phyloP scores from a whole-genome alignment of 2,797 vertebrate genomes.

The Thunnus albacares region DNA sequence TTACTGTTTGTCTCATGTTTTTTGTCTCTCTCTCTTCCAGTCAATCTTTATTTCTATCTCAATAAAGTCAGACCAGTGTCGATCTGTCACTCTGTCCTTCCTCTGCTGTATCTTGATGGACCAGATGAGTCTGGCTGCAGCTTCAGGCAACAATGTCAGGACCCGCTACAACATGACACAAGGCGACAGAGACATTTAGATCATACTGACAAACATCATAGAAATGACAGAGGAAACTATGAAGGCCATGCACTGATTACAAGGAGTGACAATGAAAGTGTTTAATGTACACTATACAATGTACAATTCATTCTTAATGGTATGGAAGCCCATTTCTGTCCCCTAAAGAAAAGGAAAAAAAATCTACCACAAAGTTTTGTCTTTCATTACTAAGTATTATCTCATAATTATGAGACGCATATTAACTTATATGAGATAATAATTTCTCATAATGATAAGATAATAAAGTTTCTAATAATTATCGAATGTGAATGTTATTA shows the following conservation, averaged over 20 bases:
- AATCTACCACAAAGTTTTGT: neutral
- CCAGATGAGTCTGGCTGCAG: slow-evolving; percentile 62
- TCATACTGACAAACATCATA: neutral
- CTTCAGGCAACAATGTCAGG: slow-evolving; percentile 25
- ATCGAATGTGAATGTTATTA: too few species aligned
- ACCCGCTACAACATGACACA: slow-evolving; percentile 1
- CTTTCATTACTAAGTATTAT: neutral
- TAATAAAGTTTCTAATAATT: neutral
- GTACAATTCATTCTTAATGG: too few species aligned
- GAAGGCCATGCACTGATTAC: neutral
- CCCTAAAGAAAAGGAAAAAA: neutral
- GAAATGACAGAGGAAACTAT: neutral
- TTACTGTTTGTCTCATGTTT: neutral
- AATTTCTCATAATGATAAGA: too few species aligned
- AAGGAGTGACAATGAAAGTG: neutral
- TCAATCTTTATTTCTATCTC: slow-evolving; percentile 13
- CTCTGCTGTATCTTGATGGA: slow-evolving; percentile 28
- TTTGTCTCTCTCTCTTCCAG: neutral
- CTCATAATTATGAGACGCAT: neutral
- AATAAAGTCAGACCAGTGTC: slow-evolving; percentile 42
- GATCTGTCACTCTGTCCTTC: slow-evolving; percentile 34
- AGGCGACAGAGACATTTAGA: neutral
- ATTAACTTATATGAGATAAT: neutral
- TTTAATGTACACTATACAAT: too few species aligned
- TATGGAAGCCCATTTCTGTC: too few species aligned